Evolutionary conservation across 1,140 invertebrate genomes (phyloP), one percentile per base, ranked within the genome.

Genomic region (Drosophila orosa): DNA sequence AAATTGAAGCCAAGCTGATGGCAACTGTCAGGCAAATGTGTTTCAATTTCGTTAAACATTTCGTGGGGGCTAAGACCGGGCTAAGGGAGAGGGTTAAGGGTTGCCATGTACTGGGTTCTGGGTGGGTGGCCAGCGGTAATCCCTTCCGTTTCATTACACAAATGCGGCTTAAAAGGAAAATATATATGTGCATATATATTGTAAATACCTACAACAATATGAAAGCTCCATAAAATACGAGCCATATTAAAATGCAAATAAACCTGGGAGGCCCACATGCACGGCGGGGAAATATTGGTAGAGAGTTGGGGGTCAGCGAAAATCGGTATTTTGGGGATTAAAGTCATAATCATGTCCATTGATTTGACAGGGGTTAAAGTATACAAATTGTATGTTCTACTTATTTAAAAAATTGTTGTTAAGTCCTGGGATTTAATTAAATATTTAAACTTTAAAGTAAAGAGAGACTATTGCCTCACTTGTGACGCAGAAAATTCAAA

Each of bases 121-220:
- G 22, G 29, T 33, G 15, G 35, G 75, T 54, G 78, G 74, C 56
- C 83, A 62, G 60, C 67, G 54, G 65, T 76, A 79, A 83, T 82
- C 73, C 75, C 83, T 86, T 86, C 62, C 83, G 69, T 73, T 82
- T 79, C 83, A 83, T 83, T 86, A 76, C 79, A 69, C 83, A 87
- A 89, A 86, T 86, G 67, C 79, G 79, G 79, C 80, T 86, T 86
- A 82, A 76, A 78, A 60, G 68, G 60, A 40, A 65, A 72, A 61
- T 66, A 56, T 65, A 67, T 65, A 62, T 72, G 52, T 24, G 47
- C 61, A 61, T 63, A 57, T 66, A 67, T 66, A 63, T 75, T 79
- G 63, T 68, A 61, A 69, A 81, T 77, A 59, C 62, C 29, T 62
- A 60, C 48, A 63, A 60, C 59, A 74, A 72, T 72, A 56, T 77